These are phyloP conservation scores for Zeugodacus cucurbitae DNA, from an alignment of 1,140 invertebrate genomes.

Conservation along the genomic window DNA sequence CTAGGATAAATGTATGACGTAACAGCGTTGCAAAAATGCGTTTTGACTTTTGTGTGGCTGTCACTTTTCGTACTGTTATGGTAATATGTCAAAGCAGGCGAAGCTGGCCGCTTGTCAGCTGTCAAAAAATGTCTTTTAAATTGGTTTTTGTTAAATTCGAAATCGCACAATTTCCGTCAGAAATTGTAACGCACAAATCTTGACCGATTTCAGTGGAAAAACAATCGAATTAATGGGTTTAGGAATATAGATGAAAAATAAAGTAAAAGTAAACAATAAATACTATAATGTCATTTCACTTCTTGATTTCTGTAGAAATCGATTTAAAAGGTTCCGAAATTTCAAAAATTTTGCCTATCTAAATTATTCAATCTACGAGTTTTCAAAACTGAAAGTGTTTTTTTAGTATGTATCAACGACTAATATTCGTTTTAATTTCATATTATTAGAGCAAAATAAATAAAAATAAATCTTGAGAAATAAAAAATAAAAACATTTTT, in stretches of 20 bases:
- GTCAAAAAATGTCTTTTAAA: slow-evolving; percentile 19
- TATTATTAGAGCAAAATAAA: too few species aligned
- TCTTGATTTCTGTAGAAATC: too few species aligned
- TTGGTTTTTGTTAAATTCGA: background rate
- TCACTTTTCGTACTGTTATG: slow-evolving; percentile 2
- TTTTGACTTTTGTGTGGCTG: background rate
- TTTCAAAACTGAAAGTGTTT: too few species aligned
- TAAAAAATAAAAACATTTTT: too few species aligned
- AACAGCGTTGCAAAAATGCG: background rate
- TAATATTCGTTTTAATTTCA: too few species aligned
- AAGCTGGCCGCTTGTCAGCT: background rate
- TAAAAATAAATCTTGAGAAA: too few species aligned
- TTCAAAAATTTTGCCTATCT: too few species aligned
- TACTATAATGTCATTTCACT: too few species aligned
- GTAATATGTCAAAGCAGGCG: background rate
- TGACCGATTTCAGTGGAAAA: background rate
- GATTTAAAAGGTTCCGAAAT: too few species aligned
- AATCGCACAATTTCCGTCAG: background rate
- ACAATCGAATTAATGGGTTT: background rate
- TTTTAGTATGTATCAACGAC: too few species aligned
- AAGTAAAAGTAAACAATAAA: too few species aligned
- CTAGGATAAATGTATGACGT: background rate
- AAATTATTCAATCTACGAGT: too few species aligned
- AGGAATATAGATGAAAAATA: background rate
- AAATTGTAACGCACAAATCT: background rate